Evolutionary conservation across 2,888 invertebrate species (phyloP).

Genomic region (Leptopilina syphax): DNA sequence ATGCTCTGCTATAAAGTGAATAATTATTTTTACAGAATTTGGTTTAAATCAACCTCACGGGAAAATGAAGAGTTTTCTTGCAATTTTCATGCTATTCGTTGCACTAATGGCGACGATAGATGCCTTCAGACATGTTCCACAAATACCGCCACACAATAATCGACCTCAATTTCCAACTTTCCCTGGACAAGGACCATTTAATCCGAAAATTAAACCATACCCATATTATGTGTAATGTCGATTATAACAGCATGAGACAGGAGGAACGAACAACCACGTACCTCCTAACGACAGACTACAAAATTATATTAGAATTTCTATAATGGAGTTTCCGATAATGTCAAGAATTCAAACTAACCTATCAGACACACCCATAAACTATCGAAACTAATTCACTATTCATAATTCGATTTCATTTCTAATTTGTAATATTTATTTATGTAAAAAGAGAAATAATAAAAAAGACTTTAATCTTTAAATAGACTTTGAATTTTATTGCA

Average conservation of each 20-base stretch:
- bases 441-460: too few species aligned
- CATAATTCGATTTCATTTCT: too few species aligned
- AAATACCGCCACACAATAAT: neutral
- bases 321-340: neutral
- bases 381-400: too few species aligned
- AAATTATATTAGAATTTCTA: neutral
- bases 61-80: neutral
- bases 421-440: too few species aligned
- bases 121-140: slow-evolving; percentile 12
- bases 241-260: neutral
- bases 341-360: neutral
- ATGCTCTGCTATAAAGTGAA: too few species aligned
- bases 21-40: too few species aligned
- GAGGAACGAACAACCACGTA: neutral
- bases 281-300: neutral
- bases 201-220: slow-evolving; percentile 19
- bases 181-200: slow-evolving; percentile 49
- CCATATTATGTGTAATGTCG: neutral
- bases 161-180: slow-evolving; percentile 43
- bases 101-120: neutral
- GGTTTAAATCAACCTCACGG: too few species aligned
- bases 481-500: too few species aligned
- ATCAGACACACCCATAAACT: too few species aligned
- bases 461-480: too few species aligned
- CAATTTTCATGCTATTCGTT: neutral